phyloP scores from a whole-genome alignment of 2,113 vertebrate genomes.

The Thryonomys swinderianus region DNA sequence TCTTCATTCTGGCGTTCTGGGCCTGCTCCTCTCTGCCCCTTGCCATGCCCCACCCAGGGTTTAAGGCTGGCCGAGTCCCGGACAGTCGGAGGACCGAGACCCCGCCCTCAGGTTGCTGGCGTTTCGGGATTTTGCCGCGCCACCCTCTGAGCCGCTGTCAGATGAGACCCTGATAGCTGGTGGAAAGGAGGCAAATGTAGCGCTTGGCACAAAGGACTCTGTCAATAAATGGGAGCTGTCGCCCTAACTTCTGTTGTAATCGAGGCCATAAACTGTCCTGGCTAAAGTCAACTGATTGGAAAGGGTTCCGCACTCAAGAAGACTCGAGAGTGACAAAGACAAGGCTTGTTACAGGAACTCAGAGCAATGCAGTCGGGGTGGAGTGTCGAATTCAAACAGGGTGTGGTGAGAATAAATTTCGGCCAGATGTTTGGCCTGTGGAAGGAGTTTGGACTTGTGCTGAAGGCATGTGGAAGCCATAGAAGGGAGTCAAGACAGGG shows the following conservation, averaged over 20 bases:
- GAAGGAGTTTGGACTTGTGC: constrained; percentile 33
- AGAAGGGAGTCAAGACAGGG: neutral
- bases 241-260: neutral
- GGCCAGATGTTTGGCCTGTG: neutral
- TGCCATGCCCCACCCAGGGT: neutral
- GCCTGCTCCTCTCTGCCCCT: neutral
- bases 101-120: neutral
- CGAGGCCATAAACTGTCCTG: neutral
- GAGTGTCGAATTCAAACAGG: neutral
- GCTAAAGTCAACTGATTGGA: neutral
- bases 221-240: constrained; percentile 37
- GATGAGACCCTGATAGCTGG: neutral
- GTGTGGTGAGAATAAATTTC: neutral
- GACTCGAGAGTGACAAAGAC: neutral
- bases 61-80: fast-evolving
- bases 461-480: neutral
- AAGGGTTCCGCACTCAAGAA: neutral
- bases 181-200: neutral
- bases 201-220: neutral
- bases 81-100: fast-evolving
- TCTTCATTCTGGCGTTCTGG: constrained; percentile 56
- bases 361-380: neutral
- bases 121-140: neutral
- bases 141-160: neutral
- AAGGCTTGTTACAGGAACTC: constrained; percentile 8